phyloP scores from a whole-genome alignment of 2,797 vertebrate genomes.

The Sebastiscus tertius region DNA sequence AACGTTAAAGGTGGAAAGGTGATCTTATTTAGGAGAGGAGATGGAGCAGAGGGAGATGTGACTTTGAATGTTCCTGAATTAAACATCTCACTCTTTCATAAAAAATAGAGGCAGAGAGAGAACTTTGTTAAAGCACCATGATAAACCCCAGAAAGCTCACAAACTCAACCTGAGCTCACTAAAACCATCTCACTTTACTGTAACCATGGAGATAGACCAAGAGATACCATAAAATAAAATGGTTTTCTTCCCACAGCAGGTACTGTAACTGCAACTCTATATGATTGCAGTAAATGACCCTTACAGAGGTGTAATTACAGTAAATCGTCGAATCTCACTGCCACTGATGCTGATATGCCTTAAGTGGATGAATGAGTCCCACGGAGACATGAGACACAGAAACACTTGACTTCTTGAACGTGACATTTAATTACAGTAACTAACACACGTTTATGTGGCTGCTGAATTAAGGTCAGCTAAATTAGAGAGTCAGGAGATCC shows the following conservation, averaged over 20 bases:
- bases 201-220: not conserved
- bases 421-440: conserved; percentile 11
- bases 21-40: conserved; percentile 6
- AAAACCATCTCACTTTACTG: not conserved
- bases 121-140: not conserved
- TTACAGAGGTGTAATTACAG: conserved; percentile 15
- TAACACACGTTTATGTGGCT: not conserved
- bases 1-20: not conserved
- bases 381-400: not conserved
- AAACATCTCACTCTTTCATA: not conserved
- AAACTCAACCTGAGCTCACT: not conserved
- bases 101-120: not conserved
- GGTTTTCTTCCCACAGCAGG: not conserved
- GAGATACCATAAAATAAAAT: not conserved
- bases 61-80: not conserved
- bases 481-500: not conserved
- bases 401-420: conserved; percentile 8
- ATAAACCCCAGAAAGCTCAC: not conserved
- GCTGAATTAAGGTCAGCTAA: not conserved
- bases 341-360: not conserved
- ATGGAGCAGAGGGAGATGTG: not conserved
- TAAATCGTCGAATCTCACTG: not conserved
- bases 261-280: not conserved
- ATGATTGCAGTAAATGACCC: conserved; percentile 21
- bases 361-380: conserved; percentile 3